Conservation (phyloP, 2,888 invertebrate species). For the Oxytorus armatus region DNA sequence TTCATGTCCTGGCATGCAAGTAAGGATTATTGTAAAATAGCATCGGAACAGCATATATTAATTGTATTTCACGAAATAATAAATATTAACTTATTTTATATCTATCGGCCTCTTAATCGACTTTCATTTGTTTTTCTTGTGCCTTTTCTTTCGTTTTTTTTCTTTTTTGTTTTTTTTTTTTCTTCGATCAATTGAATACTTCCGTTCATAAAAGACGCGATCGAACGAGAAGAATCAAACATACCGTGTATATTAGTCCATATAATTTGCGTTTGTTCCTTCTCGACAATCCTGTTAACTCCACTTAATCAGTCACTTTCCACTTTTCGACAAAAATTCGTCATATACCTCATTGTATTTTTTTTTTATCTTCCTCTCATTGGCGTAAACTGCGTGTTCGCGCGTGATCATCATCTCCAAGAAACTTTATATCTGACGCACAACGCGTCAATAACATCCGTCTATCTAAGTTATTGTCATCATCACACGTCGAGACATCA, state of each 20-base stretch:
- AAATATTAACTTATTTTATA: conserved; percentile 81
- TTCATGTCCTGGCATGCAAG: conserved; percentile 72
- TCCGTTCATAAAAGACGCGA: background rate
- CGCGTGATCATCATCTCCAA: conserved; percentile 26
- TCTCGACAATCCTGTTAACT: conserved; percentile 43
- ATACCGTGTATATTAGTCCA: background rate
- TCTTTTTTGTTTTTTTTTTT: conserved; percentile 24
- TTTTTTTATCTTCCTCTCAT: conserved; percentile 1
- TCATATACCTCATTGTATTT: background rate
- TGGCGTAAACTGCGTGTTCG: conserved; percentile 28
- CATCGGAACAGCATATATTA: conserved; percentile 78
- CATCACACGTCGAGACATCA: conserved; percentile 74
- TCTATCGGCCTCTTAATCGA: conserved; percentile 71
- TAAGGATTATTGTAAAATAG: conserved; percentile 75
- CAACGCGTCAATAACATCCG: conserved; percentile 67
- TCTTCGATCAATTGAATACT: conserved; percentile 33
- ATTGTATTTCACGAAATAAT: conserved; percentile 80
- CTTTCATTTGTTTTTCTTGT: conserved; percentile 67
- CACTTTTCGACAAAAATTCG: conserved; percentile 37
- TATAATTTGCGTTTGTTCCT: conserved; percentile 22
- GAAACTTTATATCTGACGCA: conserved; percentile 58
- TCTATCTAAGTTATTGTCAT: conserved; percentile 80
- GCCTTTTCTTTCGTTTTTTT: conserved; percentile 1
- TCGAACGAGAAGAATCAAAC: conserved; percentile 43
- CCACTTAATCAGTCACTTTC: conserved; percentile 3